These are phyloP conservation scores for Ornithorhynchus anatinus DNA, from an alignment of 2,113 vertebrate species.

Conservation along the genomic window DNA sequence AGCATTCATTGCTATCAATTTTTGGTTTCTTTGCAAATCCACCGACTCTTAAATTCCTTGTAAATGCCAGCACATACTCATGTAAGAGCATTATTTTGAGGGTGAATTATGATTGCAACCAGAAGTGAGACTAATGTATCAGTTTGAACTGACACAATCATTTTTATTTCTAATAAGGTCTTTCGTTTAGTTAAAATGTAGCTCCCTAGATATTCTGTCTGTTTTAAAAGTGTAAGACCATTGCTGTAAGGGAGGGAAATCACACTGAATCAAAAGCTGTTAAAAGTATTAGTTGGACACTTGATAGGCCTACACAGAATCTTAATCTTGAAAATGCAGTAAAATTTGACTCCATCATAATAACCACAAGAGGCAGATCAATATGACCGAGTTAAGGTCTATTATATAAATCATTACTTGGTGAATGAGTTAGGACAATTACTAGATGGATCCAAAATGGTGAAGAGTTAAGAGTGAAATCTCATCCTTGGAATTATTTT, in stretches of 20 bases:
- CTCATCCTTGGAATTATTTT: constrained; percentile 19
- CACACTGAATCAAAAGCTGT: constrained; percentile 33
- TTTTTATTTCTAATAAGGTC: constrained; percentile 59
- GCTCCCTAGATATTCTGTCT: constrained; percentile 31
- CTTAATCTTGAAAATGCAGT: constrained; percentile 57
- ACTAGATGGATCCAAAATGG: constrained; percentile 28
- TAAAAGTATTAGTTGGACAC: constrained; percentile 39
- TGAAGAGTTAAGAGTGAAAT: constrained; percentile 5
- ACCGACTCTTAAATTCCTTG: constrained; percentile 17
- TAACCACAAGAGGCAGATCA: constrained; percentile 59
- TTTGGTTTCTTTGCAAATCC: constrained; percentile 48
- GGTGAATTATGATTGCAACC: constrained; percentile 42
- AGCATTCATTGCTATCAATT: too few relatives aligned
- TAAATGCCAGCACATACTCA: constrained; percentile 36
- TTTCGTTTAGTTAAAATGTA: constrained; percentile 55
- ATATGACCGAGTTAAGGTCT: constrained; percentile 59
- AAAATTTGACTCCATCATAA: constrained; percentile 62
- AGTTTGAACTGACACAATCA: constrained; percentile 33
- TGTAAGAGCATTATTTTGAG: constrained; percentile 38
- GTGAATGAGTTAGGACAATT: constrained; percentile 33
- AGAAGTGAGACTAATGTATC: constrained; percentile 30
- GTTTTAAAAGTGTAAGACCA: constrained; percentile 33
- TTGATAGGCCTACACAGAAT: constrained; percentile 43
- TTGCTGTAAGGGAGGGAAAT: constrained; percentile 41
- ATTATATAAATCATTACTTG: constrained; percentile 48